Evolutionary conservation across 2,113 vertebrate species (phyloP), one percentile per base, ranked within the genome.

Genomic region (Catharus fuscescens): DNA sequence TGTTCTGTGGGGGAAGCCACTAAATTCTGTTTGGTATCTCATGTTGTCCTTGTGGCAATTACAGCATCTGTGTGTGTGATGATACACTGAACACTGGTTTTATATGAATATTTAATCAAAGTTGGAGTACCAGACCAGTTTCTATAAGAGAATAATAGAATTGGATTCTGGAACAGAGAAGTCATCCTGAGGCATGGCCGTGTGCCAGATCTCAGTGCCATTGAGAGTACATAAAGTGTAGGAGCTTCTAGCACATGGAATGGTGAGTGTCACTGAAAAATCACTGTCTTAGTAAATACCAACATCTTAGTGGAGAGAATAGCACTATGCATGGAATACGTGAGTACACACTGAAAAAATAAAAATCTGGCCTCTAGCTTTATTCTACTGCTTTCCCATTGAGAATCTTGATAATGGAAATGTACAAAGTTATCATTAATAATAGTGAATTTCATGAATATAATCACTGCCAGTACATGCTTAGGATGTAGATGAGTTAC

Each of bases 361-460:
- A 50, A 10, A 59, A 42, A 28, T 52, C 38, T 77, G 80, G 31
- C 67, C 52, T 95, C 44, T 70, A 74, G 74, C 54, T 92, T 85
- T 88, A 52, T 77, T 91, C 32, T 86, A 44, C 54, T 47, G 15
- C 69, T 77, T 90, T 83, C 56, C 78, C 48, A 20, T 3, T 88
- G 78, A 64, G 74, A 95, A 81, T 80, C 53, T 90, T 83, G 62
- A 61, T 95, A 94, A 93, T 88, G 90, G 72, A 77, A 94, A 77
- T 88, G 71, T 73, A 83, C 60, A 77, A 87, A 96, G 67, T 86
- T 95, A 47, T 87, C 77, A 82, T 94, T 92, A 90, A 67, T 88
- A 95, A 73, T 25, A 40, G 67, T 44, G 79, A 86, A 74, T 91
- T 95, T 90, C 62, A 77, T 85, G 1, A 95, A 83, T 90, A 74